Evolutionary conservation across 2,888 invertebrate species (phyloP), one percentile per base, ranked within the genome.

Genomic region (Athalia circularis): DNA sequence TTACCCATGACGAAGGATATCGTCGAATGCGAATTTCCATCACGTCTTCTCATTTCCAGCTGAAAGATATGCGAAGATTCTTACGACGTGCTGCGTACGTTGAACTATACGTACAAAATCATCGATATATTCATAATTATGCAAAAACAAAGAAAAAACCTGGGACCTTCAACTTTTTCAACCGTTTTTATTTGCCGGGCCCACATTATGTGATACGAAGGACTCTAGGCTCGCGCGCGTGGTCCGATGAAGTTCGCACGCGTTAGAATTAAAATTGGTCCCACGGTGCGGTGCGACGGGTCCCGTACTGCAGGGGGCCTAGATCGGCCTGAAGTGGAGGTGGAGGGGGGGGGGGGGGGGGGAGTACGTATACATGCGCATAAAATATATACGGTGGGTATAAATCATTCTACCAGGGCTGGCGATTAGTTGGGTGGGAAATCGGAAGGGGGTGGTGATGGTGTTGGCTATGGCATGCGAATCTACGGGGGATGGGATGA

Each of bases 391-490:
- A 48, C 15, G 75, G 54, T 81, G 84, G 84, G 85, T 86, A 89
- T 90, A 89, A 90, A 89, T 90, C 89, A 88, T 89, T 87, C 86
- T 86, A 86, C 85, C 86, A 85, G 86, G 85, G 84, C 84, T 79
- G 85, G 85, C 89, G 89, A 89, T 88, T 88, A 89, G 89, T 88
- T 84, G 86, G 84, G 83, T 85, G 84, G 82, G 84, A 84, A 85
- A 83, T 83, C 82, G 80, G 80, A 79, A 81, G 68, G 80, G 9
- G 8, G 9, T 8, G 13, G 45, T 43, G 70, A 59, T 11, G 65
- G 13, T 52, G 45, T 54, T 62, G 75, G 45, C 45, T 43, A 48
- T 62, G 50, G 75, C 6, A 62, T 64, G 52, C 61, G 54, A 64
- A 52, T 48, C 75, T 29, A 62, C 62, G 13, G 50, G 50, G 62